Evolutionary conservation across 2,888 invertebrate genomes (phyloP).

Genomic region (Tyria jacobaeae): DNA sequence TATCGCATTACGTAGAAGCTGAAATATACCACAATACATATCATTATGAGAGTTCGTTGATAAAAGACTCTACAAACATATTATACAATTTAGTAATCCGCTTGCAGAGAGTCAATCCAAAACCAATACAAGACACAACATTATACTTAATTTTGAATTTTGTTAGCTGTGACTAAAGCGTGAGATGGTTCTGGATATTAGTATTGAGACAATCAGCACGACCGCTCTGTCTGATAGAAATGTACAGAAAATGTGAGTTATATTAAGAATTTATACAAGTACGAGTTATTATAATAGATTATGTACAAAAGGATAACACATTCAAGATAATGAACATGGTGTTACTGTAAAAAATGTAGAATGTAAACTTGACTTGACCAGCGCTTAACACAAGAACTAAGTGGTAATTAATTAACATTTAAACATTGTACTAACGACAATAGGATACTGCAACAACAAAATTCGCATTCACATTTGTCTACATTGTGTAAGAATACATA

Average conservation of each 20-base stretch:
- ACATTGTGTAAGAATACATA: conserved; percentile 13
- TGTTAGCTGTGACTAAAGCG: conserved; percentile 84
- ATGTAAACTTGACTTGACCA: conserved; percentile 5
- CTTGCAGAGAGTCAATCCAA: conserved; percentile 72
- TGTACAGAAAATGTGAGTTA: conserved; percentile 44
- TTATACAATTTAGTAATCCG: conserved; percentile 64
- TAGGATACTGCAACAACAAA: conserved; percentile 8
- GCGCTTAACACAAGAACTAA: background rate
- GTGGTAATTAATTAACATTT: background rate
- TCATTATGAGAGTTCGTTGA: conserved; percentile 67
- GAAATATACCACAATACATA: conserved; percentile 85
- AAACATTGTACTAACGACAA: conserved; percentile 4
- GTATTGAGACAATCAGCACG: conserved; percentile 60
- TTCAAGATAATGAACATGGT: conserved; percentile 9
- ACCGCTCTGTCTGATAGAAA: conserved; percentile 34
- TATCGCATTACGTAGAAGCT: conserved; percentile 85
- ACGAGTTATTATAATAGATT: conserved; percentile 26
- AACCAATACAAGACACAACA: conserved; percentile 88
- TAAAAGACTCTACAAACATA: conserved; percentile 52
- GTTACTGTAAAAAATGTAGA: conserved; percentile 10
- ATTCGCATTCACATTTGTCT: conserved; percentile 17
- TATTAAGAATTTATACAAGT: conserved; percentile 45
- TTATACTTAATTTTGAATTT: conserved; percentile 83
- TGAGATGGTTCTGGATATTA: conserved; percentile 80
- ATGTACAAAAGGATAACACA: conserved; percentile 16